Base-by-base conservation (phyloP, 92 coral and sea anemone genomes). In the Porites cylindrica region DNA sequence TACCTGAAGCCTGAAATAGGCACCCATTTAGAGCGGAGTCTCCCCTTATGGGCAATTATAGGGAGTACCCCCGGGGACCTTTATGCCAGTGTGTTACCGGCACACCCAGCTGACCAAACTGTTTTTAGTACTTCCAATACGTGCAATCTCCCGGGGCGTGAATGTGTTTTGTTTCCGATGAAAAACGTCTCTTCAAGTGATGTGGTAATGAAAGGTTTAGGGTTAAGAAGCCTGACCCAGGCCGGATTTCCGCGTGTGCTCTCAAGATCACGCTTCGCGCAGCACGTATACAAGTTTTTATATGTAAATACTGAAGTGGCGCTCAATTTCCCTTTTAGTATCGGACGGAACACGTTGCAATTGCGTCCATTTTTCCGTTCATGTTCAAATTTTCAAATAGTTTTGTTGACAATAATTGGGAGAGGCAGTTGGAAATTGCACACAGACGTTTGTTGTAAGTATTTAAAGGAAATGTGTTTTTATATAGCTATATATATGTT, bases 211-310 rank as follows among this genome's bases (percentile, higher is more conserved):
- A 2, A 56, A 38, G 47, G 47, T 38, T 38, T 38, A 4, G 6
- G 47, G 47, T 38, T 38, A 38, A 38, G 47, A 38, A 4, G 47
- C 16, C 16, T 56, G 61, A 56, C 61, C 81, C 70, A 32, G 81
- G 7, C 47, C 47, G 47, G 81, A 77, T 77, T 77, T 77, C 81
- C 81, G 70, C 50, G 47, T 60, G 13, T 76, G 59, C 69, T 8
- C 47, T 26, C 51, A 19, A 3, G 18, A 60, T 16, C 53, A 12
- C 6, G 66, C 19, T 1, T 9, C 17, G 6, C 8, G 51, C 68
- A 54, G 69, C 81, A 77, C 81, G 81, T 77, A 74, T 18, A 16
- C 51, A 56, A 56, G 61, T 56, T 23, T 53, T 10, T 11, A 24
- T 58, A 58, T 21, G 53, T 77, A 24, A 59, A 26, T 69, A 77